Evolutionary conservation across 2,888 invertebrate species (phyloP).

Genomic region (Darwinula stevensoni): DNA sequence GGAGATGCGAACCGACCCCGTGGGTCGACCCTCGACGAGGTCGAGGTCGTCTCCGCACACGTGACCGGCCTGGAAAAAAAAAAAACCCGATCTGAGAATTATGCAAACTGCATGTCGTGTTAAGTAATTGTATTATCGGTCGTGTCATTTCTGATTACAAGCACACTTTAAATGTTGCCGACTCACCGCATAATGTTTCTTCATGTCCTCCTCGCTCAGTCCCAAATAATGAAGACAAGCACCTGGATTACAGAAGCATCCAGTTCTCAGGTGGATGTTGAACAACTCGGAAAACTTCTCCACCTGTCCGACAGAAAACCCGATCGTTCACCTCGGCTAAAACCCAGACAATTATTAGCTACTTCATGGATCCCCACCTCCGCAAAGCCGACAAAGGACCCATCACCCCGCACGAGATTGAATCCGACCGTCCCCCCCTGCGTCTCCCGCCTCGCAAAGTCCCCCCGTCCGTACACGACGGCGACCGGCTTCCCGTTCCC

Average conservation of each 20-base stretch:
- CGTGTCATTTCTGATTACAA: no score
- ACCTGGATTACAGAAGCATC: conserved; percentile 90
- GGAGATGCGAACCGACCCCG: conserved; percentile 68
- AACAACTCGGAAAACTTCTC: conserved; percentile 62
- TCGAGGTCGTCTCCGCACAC: conserved; percentile 69
- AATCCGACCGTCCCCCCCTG: conserved; percentile 76
- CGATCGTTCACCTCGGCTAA: no score
- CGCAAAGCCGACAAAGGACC: conserved; percentile 53
- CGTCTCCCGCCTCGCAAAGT: conserved; percentile 25
- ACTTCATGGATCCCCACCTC: no score
- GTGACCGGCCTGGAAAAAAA: conserved; percentile 34
- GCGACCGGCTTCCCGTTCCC: conserved; percentile 35
- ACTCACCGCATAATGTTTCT: conserved; percentile 39
- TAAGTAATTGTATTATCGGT: no score
- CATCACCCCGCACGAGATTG: conserved; percentile 45
- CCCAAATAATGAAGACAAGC: conserved; percentile 55
- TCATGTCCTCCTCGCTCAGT: conserved; percentile 33
- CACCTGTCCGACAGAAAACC: conserved; percentile 27
- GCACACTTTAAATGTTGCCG: no score
- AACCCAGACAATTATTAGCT: no score
- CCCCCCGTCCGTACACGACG: conserved; percentile 31
- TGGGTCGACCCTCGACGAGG: conserved; percentile 53
- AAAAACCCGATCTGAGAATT: conserved; percentile 7
- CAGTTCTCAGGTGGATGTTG: conserved; percentile 58
- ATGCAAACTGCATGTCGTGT: conserved; percentile 5